phyloP scores from a whole-genome alignment of 1,140 invertebrate species.

The Orchesella cincta region DNA sequence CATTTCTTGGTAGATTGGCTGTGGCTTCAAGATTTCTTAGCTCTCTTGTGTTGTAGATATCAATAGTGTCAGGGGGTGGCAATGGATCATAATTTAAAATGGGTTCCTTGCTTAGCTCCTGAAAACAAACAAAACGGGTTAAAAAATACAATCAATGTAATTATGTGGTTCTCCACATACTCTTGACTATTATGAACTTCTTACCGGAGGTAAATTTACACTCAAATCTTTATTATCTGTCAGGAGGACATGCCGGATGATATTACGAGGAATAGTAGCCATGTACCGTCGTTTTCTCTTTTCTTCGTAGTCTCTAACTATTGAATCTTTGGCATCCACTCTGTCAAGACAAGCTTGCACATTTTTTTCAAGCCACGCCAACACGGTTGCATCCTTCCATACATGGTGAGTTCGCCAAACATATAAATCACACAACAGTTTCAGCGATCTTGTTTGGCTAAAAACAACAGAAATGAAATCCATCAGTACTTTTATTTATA shows the following conservation, averaged over 20 bases:
- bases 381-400: conserved; percentile 75
- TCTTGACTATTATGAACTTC: conserved; percentile 38
- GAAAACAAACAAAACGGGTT: conserved; percentile 47
- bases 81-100: conserved; percentile 80
- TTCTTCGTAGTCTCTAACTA: conserved; percentile 64
- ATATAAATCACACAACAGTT: conserved; percentile 73
- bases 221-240: conserved; percentile 76
- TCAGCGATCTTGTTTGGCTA: conserved; percentile 68
- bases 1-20: conserved; percentile 41
- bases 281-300: conserved; percentile 67
- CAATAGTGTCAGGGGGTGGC: conserved; percentile 73
- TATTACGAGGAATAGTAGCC: conserved; percentile 67
- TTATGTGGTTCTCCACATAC: background rate
- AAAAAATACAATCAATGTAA: background rate
- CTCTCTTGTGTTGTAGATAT: conserved; percentile 63
- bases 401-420: conserved; percentile 71
- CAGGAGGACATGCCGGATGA: conserved; percentile 76
- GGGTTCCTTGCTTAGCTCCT: conserved; percentile 63
- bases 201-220: conserved; percentile 61
- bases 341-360: conserved; percentile 67
- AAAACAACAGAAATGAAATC: conserved; percentile 48
- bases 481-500: background rate
- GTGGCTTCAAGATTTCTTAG: conserved; percentile 30
- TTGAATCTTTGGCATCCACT: conserved; percentile 65
- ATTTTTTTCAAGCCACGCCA: conserved; percentile 77